Evolutionary conservation across 2,797 vertebrate species (phyloP).

Genomic region (Spinus pinus): DNA sequence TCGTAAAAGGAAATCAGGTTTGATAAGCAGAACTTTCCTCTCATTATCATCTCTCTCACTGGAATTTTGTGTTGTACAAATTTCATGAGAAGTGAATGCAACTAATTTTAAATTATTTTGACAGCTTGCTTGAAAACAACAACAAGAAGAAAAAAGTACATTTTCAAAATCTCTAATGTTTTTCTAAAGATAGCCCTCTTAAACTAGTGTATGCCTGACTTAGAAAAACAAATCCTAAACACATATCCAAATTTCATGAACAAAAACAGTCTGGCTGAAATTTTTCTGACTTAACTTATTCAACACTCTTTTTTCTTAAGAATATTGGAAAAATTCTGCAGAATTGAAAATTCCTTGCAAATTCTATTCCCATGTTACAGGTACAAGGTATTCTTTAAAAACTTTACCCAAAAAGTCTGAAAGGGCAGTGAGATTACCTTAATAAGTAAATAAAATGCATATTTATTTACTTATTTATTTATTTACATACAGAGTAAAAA

Average conservation of each 20-base stretch:
- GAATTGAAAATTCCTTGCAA: neutral
- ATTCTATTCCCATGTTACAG: neutral
- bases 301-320: neutral
- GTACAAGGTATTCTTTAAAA: neutral
- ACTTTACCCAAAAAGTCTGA: neutral
- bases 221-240: slow-evolving; percentile 23
- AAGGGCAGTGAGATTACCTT: neutral
- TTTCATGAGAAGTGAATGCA: neutral
- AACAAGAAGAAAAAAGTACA: neutral
- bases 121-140: neutral
- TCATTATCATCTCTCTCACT: neutral
- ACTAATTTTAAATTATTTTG: slow-evolving; percentile 7
- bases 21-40: neutral
- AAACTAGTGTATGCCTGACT: neutral
- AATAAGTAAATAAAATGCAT: neutral
- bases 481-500: neutral
- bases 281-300: neutral
- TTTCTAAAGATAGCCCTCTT: neutral
- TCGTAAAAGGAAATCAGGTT: neutral
- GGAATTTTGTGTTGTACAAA: neutral
- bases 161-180: neutral
- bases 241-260: neutral
- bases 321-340: neutral
- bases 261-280: neutral
- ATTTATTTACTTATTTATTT: neutral